phyloP scores from a whole-genome alignment of 2,888 invertebrate species.

The Disparrhopalites patrizii region DNA sequence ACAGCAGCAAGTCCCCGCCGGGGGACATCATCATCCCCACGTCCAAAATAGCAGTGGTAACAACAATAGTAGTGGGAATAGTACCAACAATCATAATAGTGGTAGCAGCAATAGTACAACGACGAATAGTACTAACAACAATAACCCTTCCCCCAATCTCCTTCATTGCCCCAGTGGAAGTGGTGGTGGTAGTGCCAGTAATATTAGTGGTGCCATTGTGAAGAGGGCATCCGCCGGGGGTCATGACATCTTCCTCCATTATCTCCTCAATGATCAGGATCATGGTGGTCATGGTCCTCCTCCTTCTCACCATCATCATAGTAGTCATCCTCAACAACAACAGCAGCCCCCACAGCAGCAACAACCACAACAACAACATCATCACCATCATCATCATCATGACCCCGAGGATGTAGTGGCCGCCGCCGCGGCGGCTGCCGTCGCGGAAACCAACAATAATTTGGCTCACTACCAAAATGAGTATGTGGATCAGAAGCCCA shows the following conservation, averaged over 20 bases:
- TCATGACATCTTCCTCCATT: slow-evolving; percentile 22
- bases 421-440: background rate
- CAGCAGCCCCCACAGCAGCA: too few species aligned
- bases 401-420: slow-evolving; percentile 7
- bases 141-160: background rate
- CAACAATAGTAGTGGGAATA: slow-evolving; percentile 13
- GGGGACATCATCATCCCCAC: slow-evolving; percentile 21
- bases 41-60: too few species aligned
- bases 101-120: background rate
- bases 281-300: slow-evolving; percentile 10
- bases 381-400: slow-evolving; percentile 32
- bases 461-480: slow-evolving; percentile 25
- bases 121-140: background rate
- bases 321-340: slow-evolving; percentile 22
- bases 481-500: slow-evolving; percentile 35
- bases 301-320: slow-evolving; percentile 23
- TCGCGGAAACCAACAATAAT: slow-evolving; percentile 24
- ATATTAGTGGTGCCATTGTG: slow-evolving; percentile 1
- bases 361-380: too few species aligned
- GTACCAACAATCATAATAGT: background rate
- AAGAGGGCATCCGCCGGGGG: slow-evolving; percentile 9
- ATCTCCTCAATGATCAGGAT: slow-evolving; percentile 24
- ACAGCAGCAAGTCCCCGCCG: background rate
- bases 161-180: too few species aligned
- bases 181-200: background rate